Evolutionary conservation across 2,888 invertebrate genomes (phyloP).

Genomic region (Pammene fasciana): DNA sequence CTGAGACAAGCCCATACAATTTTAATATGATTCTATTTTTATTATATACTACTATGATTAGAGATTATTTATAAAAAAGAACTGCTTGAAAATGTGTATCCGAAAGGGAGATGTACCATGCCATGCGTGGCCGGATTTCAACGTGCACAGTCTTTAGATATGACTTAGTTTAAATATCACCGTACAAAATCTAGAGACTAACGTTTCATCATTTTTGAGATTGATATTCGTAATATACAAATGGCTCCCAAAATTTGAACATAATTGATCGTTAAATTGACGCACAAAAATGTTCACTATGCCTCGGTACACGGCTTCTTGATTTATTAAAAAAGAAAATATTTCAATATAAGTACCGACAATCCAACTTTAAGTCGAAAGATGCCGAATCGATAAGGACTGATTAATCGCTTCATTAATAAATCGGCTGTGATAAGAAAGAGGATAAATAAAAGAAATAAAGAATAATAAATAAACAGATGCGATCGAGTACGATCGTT

Average conservation of each 20-base stretch:
- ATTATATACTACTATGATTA: too few relatives aligned
- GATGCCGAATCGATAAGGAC: constrained; percentile 66
- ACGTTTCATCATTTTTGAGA: too few relatives aligned
- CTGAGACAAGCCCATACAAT: too few relatives aligned
- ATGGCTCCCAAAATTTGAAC: neutral
- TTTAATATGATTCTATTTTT: too few relatives aligned
- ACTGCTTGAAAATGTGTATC: too few relatives aligned
- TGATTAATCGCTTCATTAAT: constrained; percentile 80
- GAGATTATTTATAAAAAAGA: too few relatives aligned
- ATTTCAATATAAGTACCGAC: constrained; percentile 24
- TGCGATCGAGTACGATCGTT: constrained; percentile 70
- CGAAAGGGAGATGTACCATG: too few relatives aligned
- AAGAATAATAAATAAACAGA: constrained; percentile 65
- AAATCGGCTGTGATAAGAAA: constrained; percentile 74
- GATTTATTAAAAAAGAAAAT: constrained; percentile 21
- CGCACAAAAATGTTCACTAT: constrained; percentile 10
- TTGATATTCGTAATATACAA: neutral
- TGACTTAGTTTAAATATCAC: too few relatives aligned
- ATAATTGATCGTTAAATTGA: constrained; percentile 8
- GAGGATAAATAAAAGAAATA: constrained; percentile 60
- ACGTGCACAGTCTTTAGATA: too few relatives aligned
- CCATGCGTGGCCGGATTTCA: too few relatives aligned
- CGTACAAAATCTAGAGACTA: too few relatives aligned
- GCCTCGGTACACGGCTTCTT: constrained; percentile 1
- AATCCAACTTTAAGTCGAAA: constrained; percentile 34